Evolutionary conservation across 2,113 vertebrate species (phyloP), one percentile per base, ranked within the genome.

Genomic region (Taxidea taxus): DNA sequence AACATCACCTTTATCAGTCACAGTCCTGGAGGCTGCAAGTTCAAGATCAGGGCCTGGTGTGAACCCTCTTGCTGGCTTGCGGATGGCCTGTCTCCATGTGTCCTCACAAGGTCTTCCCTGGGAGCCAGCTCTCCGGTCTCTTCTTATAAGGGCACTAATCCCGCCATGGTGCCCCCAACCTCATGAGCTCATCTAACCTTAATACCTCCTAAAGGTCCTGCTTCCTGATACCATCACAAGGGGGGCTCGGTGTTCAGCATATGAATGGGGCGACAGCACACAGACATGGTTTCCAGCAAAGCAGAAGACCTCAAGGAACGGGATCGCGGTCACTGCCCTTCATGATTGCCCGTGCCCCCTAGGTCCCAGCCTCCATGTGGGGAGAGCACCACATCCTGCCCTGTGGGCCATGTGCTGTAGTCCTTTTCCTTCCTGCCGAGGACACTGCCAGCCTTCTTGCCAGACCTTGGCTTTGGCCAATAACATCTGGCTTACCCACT

Each of bases 241-340:
- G 56, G 47, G 25, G 15, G 9, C 11, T 2, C 2, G 12, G 3
- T 4, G 29, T 10, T 42, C 15, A 7, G 25, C 20, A 4, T 20
- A 20, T 4, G 29, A 68, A 18, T 39, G 14, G 34, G 34, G 42
- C 11, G 27, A n/a, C 39, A 14, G 66, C 6, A 15, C 13, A 29
- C 0, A 0, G 4, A 56, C 6, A 12, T 0, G 2, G 7, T 44
- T 20, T 72, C 34, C 13, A 12, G 87, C 2, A 51, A 44, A 72
- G 5, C 23, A 0, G 1, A 66, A n/a, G 39, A 12, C 9, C 23
- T 23, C 1, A 21, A 39, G 29, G 42, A 18, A 11, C 0, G 3
- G 0, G 0, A 3, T 2, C 11, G 9, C 4, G 29, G 0, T 0
- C 21, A 2, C 4, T 1, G 3, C 23, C 42, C 18, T 64, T 29